phyloP scores from a whole-genome alignment of 2,888 invertebrate genomes.

The Chrysomela aeneicollis region DNA sequence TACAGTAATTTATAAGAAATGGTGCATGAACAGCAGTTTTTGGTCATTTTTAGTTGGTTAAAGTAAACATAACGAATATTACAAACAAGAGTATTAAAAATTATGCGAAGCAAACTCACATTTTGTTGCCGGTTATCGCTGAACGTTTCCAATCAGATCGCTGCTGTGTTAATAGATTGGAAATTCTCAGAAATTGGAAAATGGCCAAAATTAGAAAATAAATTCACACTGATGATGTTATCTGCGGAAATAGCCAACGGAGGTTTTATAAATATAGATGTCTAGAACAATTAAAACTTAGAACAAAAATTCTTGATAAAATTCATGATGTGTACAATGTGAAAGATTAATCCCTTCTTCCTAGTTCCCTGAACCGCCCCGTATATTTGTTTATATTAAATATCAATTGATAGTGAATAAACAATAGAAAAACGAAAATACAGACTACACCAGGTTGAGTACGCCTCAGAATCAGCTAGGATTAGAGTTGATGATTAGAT shows the following conservation, averaged over 20 bases:
- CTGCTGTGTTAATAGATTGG: neutral
- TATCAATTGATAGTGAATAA: too few relatives aligned
- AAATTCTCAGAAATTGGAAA: neutral
- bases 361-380: too few relatives aligned
- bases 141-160: neutral
- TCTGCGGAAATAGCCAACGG: neutral
- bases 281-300: neutral
- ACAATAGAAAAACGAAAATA: too few relatives aligned
- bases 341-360: too few relatives aligned
- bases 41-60: neutral
- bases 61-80: neutral
- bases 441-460: too few relatives aligned
- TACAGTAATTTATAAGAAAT: too few relatives aligned
- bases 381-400: too few relatives aligned
- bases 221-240: neutral
- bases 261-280: neutral
- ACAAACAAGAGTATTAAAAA: neutral
- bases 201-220: constrained; percentile 1
- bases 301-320: neutral
- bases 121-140: too few relatives aligned
- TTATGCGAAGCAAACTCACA: neutral
- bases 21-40: too few relatives aligned
- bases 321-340: too few relatives aligned
- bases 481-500: too few relatives aligned
- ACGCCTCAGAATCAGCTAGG: too few relatives aligned